phyloP scores from a whole-genome alignment of 37 sponge, comb jelly and placozoan genomes.

The Tethya wilhelma region DNA sequence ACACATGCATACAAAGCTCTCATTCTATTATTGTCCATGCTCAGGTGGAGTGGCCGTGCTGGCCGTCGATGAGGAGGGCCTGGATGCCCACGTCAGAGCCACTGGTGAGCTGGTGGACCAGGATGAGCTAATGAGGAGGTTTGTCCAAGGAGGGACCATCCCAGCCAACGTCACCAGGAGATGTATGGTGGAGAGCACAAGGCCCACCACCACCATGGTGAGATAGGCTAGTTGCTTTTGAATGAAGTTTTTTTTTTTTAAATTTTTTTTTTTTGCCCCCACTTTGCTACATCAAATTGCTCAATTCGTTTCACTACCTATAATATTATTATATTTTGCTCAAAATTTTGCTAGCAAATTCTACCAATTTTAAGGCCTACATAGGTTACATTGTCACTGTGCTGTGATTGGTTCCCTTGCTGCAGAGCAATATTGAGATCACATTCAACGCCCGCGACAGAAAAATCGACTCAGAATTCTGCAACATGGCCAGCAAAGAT shows the following conservation, averaged over 20 bases:
- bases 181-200: background rate
- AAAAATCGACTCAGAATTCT: background rate
- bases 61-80: slow-evolving; percentile 8
- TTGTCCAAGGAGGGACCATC: background rate
- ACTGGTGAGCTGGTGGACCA: background rate
- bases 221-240: background rate
- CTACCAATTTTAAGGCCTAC: background rate
- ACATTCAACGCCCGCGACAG: background rate
- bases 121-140: slow-evolving; percentile 4
- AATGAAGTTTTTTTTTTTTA: background rate
- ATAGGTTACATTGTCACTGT: too few relatives aligned
- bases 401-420: too few relatives aligned
- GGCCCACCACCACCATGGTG: background rate
- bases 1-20: background rate
- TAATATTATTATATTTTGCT: background rate
- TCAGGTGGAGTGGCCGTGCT: slow-evolving; percentile 1
- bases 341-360: too few relatives aligned
- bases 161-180: background rate
- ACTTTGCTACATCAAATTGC: too few relatives aligned
- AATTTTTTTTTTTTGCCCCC: too few relatives aligned
- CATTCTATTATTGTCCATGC: background rate
- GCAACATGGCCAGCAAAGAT: background rate
- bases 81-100: background rate
- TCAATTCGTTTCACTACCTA: background rate
- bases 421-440: slow-evolving; percentile 1